Base-by-base conservation (phyloP, 2,797 vertebrate species). In the Merluccius polli region DNA sequence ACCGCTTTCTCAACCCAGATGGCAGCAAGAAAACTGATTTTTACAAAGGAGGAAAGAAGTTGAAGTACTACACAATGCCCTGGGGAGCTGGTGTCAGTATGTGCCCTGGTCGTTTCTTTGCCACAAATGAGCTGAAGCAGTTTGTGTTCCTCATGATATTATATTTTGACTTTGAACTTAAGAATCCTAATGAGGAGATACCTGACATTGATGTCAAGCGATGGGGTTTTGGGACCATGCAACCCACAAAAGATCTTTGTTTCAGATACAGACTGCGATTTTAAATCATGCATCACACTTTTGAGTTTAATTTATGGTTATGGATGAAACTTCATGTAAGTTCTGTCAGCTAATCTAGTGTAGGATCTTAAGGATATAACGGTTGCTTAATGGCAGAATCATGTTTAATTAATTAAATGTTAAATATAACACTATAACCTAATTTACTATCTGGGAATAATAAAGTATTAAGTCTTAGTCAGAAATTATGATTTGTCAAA, bases 141-240 rank as follows among this genome's bases (percentile, higher is more conserved):
- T 95, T 95, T 86, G 77, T 91, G 59, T 95, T 93, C 84, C 94
- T 96, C 0, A 94, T 95, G 15, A 52, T 52, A 52, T 18, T 18
- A 52, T 18, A 52, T 52, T 98, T 95, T 76, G 95, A 99, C 0
- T 82, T 98, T 84, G 95, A 98, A 21, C 90, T 98, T 77, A 88
- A 92, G 1, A 87, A 95, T 8, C 85, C 86, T 0, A 83, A 95
- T 0, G 87, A 92, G 63, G 76, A 89, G 44, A 81, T 95, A n/a
- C 96, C 96, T 0, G 79, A 78, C 0, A 82, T 94, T 1, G 93
- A 98, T 16, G n/a, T 33, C 32, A 91, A 77, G 15, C 92, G 96
- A 63, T 97, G 93, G 90, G 97, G 97, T 0, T 96, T 96, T 0
- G 97, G 97, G 8, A 85, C 91, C 0, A 94, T 94, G 87, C 97